A percentile compares a stretch with the other conserved stretches of the same genome.
Evolutionary conservation across 2,113 vertebrate species (phyloP).

Genomic region (Lophura nycthemera): DNA sequence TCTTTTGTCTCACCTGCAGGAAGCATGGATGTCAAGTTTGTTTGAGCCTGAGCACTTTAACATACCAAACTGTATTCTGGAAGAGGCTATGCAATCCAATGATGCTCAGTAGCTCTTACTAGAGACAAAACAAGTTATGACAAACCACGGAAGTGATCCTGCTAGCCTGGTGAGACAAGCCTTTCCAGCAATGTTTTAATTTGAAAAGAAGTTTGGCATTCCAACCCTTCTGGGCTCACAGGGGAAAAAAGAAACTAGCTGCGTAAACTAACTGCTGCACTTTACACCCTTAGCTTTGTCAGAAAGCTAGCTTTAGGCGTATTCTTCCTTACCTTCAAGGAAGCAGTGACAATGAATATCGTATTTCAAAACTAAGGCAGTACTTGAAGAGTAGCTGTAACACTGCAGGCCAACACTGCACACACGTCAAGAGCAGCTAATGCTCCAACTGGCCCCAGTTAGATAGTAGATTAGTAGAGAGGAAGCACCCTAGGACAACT

Average conservation of each 20-base stretch:
- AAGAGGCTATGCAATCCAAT: fast-evolving
- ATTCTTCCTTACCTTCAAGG: neutral
- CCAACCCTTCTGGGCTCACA: neutral
- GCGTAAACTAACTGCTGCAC: too few relatives aligned
- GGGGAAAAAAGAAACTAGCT: fast-evolving
- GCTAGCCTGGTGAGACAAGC: fast-evolving
- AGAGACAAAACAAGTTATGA: fast-evolving
- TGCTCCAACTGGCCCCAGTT: too few relatives aligned
- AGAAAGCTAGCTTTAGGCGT: neutral
- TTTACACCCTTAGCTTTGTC: neutral
- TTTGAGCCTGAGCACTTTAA: neutral
- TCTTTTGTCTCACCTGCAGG: slow-evolving; percentile 85
- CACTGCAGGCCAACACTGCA: neutral
- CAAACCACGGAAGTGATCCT: fast-evolving
- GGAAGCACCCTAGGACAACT: neutral
- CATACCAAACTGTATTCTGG: fast-evolving
- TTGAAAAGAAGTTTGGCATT: fast-evolving
- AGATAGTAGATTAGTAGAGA: too few relatives aligned
- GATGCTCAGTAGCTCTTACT: fast-evolving
- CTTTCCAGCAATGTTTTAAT: fast-evolving
- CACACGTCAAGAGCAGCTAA: too few relatives aligned
- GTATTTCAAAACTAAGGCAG: fast-evolving
- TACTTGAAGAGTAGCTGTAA: neutral
- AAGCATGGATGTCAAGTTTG: fast-evolving
- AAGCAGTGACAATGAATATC: neutral